Base-by-base conservation (phyloP, 2,888 invertebrate species). In the Drosophila mimica region DNA sequence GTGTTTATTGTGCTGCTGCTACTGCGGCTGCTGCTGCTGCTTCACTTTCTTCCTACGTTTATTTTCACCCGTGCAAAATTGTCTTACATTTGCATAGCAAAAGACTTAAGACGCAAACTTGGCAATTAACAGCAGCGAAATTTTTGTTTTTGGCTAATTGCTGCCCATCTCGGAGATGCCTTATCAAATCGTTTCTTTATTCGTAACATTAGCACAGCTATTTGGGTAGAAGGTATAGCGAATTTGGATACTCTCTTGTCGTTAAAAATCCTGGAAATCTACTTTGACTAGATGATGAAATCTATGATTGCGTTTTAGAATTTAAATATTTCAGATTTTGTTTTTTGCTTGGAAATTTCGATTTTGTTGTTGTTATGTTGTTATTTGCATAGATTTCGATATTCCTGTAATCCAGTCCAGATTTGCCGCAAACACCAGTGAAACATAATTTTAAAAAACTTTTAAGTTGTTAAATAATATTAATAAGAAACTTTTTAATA, bases 101-200 rank as follows among this genome's bases (percentile, higher is more conserved):
- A 79, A 79, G 63, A 77, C 64, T 77, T 67, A 79, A 79, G 62
- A 64, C 70, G 75, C 67, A 71, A 80, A 68, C 70, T 89, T 75
- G 77, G 84, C 85, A 85, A 89, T 85, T 85, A 89, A 77, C 80
- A 89, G 70, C 79, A 81, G 79, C 84, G 76, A 84, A 87, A 82
- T 79, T 81, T 81, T 17, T 64, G n/a, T 56, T 43, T 74, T 61
- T 79, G 25, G 64, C 81, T 81, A 79, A 79, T 79, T 81, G 66
- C 69, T 66, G 62, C 66, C 46, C 59, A 68, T 66, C 31, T 57
- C 28, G 46, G 48, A 62, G 65, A 77, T 78, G 36, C 34, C 54
- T 73, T 77, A 81, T 81, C 78, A 76, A 60, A 60, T 6, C 25
- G 40, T 34, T 31, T 28, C 43, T 53, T 51, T 56, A 71, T 53